phyloP scores from a whole-genome alignment of 2,888 invertebrate species.

The Molorchus minor region DNA sequence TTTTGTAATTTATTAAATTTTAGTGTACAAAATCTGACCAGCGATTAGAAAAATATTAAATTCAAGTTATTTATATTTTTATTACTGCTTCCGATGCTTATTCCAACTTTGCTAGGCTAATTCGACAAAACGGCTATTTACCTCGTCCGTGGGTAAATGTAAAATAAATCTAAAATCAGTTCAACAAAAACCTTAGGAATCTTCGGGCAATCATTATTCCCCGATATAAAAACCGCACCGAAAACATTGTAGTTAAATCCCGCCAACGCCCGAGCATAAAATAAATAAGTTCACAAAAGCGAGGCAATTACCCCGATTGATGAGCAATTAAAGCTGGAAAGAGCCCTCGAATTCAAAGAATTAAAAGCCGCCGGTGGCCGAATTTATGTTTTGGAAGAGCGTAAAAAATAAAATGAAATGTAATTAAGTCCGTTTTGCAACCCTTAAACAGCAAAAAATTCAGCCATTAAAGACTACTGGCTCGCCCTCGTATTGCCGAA shows the following conservation, averaged over 20 bases:
- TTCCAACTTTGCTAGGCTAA: too few relatives aligned
- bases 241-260: constrained; percentile 8
- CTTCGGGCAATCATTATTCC: too few relatives aligned
- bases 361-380: constrained; percentile 30
- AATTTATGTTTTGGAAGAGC: constrained; percentile 40
- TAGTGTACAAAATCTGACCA: too few relatives aligned
- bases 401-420: constrained; percentile 40
- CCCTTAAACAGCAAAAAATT: constrained; percentile 36
- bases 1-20: too few relatives aligned
- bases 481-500: constrained; percentile 7
- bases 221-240: too few relatives aligned
- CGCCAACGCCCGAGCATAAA: constrained; percentile 1
- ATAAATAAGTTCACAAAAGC: constrained; percentile 25
- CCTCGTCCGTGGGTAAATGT: too few relatives aligned
- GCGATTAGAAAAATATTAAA: too few relatives aligned
- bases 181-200: too few relatives aligned
- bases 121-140: too few relatives aligned
- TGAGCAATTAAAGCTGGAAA: constrained; percentile 31
- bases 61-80: too few relatives aligned
- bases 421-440: constrained; percentile 36
- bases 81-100: too few relatives aligned
- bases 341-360: constrained; percentile 24
- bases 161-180: too few relatives aligned
- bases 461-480: constrained; percentile 33
- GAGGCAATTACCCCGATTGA: constrained; percentile 31